These are phyloP conservation scores for Halyomorpha halys DNA, from an alignment of 1,140 invertebrate species.

Conservation along the genomic window DNA sequence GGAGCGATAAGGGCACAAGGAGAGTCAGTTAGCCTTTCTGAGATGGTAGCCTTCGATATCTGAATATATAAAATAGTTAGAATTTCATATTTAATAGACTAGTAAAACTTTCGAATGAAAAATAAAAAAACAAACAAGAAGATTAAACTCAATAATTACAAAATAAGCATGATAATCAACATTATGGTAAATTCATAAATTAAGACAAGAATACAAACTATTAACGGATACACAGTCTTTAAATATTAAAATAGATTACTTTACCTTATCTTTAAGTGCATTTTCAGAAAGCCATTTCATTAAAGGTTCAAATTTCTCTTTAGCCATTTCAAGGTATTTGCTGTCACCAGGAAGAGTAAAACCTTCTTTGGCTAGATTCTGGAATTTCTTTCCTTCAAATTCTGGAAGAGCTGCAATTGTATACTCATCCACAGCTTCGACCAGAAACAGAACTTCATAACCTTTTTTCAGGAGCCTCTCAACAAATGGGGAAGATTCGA, in stretches of 20 bases:
- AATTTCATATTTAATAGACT: too few relatives aligned
- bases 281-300: slow-evolving; percentile 83
- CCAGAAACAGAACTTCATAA: slow-evolving; percentile 91
- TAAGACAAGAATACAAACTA: too few relatives aligned
- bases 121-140: too few relatives aligned
- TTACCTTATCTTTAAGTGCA: slow-evolving; percentile 76
- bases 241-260: slow-evolving; percentile 40
- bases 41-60: slow-evolving; percentile 73
- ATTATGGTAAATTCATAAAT: too few relatives aligned
- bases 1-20: slow-evolving; percentile 95
- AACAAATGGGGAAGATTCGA: slow-evolving; percentile 88
- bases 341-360: slow-evolving; percentile 80
- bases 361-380: slow-evolving; percentile 98
- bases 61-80: slow-evolving; percentile 34
- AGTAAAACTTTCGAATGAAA: too few relatives aligned
- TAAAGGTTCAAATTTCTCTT: slow-evolving; percentile 79
- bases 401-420: slow-evolving; percentile 94
- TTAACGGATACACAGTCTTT: too few relatives aligned
- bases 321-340: slow-evolving; percentile 67
- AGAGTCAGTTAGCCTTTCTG: slow-evolving; percentile 81
- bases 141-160: too few relatives aligned
- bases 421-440: slow-evolving; percentile 98
- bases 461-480: slow-evolving; percentile 87
- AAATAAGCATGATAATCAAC: too few relatives aligned
- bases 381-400: slow-evolving; percentile 98